Conservation (phyloP, 2,888 invertebrate genomes). For the Rhodophaea formosa region DNA sequence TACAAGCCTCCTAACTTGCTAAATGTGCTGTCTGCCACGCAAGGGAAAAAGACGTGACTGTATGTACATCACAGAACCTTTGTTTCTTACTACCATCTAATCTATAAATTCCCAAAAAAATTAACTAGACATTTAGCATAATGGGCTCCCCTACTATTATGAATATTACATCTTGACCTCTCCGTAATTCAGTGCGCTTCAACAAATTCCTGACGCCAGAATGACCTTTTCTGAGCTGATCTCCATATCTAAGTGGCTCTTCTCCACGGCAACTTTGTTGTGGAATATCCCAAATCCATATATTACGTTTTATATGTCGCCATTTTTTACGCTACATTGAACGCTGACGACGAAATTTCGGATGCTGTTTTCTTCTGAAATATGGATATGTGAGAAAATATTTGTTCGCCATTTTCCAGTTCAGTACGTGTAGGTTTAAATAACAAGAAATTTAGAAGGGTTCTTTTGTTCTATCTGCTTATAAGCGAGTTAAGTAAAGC, state of each 20-base stretch:
- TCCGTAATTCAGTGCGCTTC: slow-evolving; percentile 9
- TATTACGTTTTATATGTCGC: slow-evolving; percentile 11
- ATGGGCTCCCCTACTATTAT: too few species aligned
- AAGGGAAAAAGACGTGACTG: too few species aligned
- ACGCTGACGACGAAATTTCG: slow-evolving; percentile 2
- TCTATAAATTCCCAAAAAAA: too few species aligned
- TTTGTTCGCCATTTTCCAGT: slow-evolving; percentile 12
- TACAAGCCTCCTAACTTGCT: too few species aligned
- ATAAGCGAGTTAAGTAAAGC: too few species aligned
- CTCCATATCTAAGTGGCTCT: slow-evolving; percentile 15
- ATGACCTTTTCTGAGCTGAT: slow-evolving; percentile 17
- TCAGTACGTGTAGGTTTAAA: neutral
- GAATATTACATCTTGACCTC: slow-evolving; percentile 20
- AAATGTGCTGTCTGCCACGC: too few species aligned
- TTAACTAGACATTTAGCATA: too few species aligned
- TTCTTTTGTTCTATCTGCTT: neutral
- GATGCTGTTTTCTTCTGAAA: slow-evolving; percentile 10
- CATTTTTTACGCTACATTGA: slow-evolving; percentile 15
- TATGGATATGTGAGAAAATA: neutral
- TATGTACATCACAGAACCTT: too few species aligned
- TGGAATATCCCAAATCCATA: slow-evolving; percentile 15
- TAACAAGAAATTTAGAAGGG: neutral
- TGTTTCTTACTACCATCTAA: too few species aligned
- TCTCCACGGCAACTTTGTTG: slow-evolving; percentile 10
- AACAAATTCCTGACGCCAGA: slow-evolving; percentile 15